Evolutionary conservation across 1,140 invertebrate species (phyloP), one percentile per base, ranked within the genome.

Genomic region (Zaprionus camerounensis): DNA sequence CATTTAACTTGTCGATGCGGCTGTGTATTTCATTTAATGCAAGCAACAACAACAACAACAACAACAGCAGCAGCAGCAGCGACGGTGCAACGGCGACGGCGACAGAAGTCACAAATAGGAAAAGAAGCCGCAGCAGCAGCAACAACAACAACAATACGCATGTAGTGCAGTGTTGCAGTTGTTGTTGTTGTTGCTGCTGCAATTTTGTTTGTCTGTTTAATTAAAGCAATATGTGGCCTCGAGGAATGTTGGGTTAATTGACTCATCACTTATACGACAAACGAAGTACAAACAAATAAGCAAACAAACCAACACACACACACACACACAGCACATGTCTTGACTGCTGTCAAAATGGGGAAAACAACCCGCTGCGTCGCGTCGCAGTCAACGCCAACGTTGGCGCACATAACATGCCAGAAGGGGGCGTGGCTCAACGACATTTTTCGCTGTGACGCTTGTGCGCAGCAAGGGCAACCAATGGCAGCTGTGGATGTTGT

Each of bases 241-340:
- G 72, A 90, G 85, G 86, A 90, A 90, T 90, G 86, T 82, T 90
- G 79, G 86, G 85, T 90, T 90, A 90, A 90, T 90, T 90, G 85
- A 90, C 85, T 90, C 85, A 90, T 90, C 85, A 87, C 81, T 87
- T 90, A 86, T 91, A 90, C 85, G 79, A 90, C 85, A 88, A 88
- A 90, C 84, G 84, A 85, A 90, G 85, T 81, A 80, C 81, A 86
- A 88, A 81, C 83, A 87, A 87, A 81, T 81, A 87, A 77, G 65
- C 81, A 85, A 81, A 86, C 83, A 86, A 72, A 44, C 78, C 38
- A 9, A 24, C 51, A 56, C 26, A 26, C 15, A 68, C 41, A 20
- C 15, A 28, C 64, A 31, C 34, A 31, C 31, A 7, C 15, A 20
- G 9, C 44, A 26, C 57, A 44, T 34, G 28, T 3, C 46, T 22